phyloP scores from a whole-genome alignment of 2,113 vertebrate species.

The Salvelinus namaycush region DNA sequence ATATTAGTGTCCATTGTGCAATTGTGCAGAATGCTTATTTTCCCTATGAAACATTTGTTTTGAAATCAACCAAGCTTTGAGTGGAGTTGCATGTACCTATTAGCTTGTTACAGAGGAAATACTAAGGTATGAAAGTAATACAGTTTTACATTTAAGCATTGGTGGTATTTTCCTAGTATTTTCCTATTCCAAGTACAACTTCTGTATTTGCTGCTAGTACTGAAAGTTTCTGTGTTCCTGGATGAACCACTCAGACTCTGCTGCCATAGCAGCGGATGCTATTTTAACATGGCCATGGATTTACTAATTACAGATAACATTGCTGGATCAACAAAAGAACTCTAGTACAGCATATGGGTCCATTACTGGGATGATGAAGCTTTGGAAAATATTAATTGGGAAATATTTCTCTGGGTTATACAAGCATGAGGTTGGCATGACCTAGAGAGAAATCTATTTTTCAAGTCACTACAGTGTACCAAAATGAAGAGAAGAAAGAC shows the following conservation, averaged over 20 bases:
- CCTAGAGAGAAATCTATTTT: too few species aligned
- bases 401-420: neutral
- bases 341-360: neutral
- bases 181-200: neutral
- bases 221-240: neutral
- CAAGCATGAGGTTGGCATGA: neutral
- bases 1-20: too few species aligned
- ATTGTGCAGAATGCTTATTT: too few species aligned
- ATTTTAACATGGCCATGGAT: constrained; percentile 1
- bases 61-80: too few species aligned
- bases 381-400: neutral
- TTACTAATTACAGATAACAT: neutral
- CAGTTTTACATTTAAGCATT: neutral
- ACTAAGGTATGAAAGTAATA: too few species aligned
- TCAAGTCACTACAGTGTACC: too few species aligned
- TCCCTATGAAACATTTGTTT: too few species aligned
- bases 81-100: too few species aligned
- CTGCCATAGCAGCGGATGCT: constrained; percentile 5
- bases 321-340: neutral
- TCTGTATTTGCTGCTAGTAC: neutral
- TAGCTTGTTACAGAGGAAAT: too few species aligned
- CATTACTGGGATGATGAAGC: neutral
- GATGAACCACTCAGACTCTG: neutral
- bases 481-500: too few species aligned
- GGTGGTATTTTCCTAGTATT: neutral